These are phyloP conservation scores for Hystrix cristata DNA, from an alignment of 2,113 vertebrate species.

Conservation along the genomic window DNA sequence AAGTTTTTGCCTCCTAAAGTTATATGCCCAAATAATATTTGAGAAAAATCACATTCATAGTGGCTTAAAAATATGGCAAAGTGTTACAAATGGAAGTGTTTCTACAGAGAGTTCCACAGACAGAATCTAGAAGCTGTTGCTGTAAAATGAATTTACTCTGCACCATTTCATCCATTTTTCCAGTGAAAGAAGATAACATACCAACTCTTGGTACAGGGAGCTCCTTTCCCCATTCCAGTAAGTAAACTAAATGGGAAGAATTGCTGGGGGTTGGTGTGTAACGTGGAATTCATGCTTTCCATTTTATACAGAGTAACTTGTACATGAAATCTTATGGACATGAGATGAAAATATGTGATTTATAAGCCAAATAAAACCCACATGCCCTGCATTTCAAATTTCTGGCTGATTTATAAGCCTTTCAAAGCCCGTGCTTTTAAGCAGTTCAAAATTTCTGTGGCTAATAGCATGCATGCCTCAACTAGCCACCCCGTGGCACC, in stretches of 20 bases:
- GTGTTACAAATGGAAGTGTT: background rate
- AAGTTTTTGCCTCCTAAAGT: background rate
- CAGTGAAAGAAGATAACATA: background rate
- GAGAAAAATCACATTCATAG: background rate
- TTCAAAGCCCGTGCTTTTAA: slow-evolving; percentile 19
- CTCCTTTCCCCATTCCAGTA: background rate
- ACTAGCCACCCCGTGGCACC: background rate
- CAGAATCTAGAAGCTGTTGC: background rate
- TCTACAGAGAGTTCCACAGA: background rate
- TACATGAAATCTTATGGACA: background rate
- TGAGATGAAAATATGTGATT: background rate
- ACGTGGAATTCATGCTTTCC: slow-evolving; percentile 26
- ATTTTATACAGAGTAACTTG: slow-evolving; percentile 51
- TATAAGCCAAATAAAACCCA: slow-evolving; percentile 45
- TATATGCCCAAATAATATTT: background rate
- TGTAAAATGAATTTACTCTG: background rate
- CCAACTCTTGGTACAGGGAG: background rate
- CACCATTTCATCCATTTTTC: background rate
- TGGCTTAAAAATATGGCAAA: background rate
- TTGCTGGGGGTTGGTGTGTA: background rate
- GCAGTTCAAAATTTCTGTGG: background rate
- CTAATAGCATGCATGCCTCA: background rate
- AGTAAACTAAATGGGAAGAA: background rate
- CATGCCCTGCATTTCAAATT: background rate
- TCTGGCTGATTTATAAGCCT: background rate